Percentiles rank a stretch among this genome's conserved stretches.
Evolutionary conservation across 1,140 invertebrate species (phyloP).

Genomic region (Trypoxylus dichotomus): DNA sequence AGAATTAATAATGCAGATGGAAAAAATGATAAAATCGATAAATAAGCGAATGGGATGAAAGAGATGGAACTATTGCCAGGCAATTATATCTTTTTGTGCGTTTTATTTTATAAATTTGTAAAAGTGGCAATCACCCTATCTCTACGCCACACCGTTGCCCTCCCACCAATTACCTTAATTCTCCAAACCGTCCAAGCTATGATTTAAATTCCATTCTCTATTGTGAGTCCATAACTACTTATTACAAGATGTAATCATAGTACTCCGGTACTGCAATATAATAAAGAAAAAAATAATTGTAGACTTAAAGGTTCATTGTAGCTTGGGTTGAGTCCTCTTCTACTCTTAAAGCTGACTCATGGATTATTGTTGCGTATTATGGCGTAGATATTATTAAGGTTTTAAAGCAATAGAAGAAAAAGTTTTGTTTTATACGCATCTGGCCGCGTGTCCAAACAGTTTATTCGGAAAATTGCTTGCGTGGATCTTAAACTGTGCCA

Average conservation of each 20-base stretch:
- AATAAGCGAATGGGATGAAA: background rate
- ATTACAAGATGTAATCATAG: conserved; percentile 40
- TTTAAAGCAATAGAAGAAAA: background rate
- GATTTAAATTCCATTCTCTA: conserved; percentile 39
- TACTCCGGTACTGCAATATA: conserved; percentile 31
- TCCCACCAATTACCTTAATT: conserved; percentile 44
- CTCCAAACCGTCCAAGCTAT: conserved; percentile 32
- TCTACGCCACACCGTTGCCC: conserved; percentile 30
- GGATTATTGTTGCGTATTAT: background rate
- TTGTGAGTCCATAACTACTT: conserved; percentile 36
- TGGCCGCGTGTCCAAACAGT: no score
- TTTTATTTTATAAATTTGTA: conserved; percentile 30
- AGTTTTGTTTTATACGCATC: background rate
- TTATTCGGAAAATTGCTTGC: no score
- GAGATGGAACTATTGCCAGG: background rate
- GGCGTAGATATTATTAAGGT: background rate
- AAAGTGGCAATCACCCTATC: conserved; percentile 32
- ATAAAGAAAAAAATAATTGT: conserved; percentile 34
- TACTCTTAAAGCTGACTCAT: background rate
- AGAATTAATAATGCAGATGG: background rate
- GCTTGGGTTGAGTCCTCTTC: conserved; percentile 15
- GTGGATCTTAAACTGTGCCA: no score
- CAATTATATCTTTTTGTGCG: conserved; percentile 24
- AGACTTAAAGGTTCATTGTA: conserved; percentile 34
- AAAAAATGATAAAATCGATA: conserved; percentile 12